These are phyloP conservation scores for Alaudala cheleensis DNA, from an alignment of 2,113 vertebrate genomes.

Conservation along the genomic window DNA sequence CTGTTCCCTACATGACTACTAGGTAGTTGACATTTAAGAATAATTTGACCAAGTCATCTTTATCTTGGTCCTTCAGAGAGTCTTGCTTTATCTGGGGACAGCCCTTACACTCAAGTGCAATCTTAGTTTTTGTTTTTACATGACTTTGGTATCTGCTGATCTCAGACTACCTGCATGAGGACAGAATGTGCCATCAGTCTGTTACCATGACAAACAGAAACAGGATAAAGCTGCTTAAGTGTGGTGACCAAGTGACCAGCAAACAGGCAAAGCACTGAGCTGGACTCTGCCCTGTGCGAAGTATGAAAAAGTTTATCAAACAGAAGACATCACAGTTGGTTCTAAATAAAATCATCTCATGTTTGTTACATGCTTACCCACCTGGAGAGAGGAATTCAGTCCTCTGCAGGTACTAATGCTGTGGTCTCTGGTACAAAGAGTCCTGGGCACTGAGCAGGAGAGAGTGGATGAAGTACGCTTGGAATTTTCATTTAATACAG, in stretches of 20 bases:
- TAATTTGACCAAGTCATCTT: not conserved
- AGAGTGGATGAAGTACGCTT: not conserved
- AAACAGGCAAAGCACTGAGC: accelerated
- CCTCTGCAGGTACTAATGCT: not conserved
- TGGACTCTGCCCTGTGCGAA: not conserved
- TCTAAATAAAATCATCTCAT: not conserved
- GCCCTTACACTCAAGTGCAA: not conserved
- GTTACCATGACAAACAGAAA: not conserved
- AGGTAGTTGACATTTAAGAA: not conserved
- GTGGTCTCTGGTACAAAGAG: not conserved
- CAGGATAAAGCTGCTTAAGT: not conserved
- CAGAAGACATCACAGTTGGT: not conserved
- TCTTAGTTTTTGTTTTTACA: not conserved
- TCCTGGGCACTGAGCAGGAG: not conserved
- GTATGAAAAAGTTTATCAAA: not conserved
- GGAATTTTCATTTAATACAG: not conserved
- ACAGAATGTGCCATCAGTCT: not conserved
- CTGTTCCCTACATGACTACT: not conserved
- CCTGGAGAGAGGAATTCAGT: not conserved
- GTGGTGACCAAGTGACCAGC: not conserved
- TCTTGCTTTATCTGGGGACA: not conserved
- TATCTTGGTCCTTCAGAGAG: not conserved
- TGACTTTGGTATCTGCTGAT: not conserved
- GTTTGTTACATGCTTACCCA: not conserved
- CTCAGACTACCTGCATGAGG: not conserved